Conservation (phyloP, 2,888 invertebrate genomes). For the Caenorhabditis auriculariae region DNA sequence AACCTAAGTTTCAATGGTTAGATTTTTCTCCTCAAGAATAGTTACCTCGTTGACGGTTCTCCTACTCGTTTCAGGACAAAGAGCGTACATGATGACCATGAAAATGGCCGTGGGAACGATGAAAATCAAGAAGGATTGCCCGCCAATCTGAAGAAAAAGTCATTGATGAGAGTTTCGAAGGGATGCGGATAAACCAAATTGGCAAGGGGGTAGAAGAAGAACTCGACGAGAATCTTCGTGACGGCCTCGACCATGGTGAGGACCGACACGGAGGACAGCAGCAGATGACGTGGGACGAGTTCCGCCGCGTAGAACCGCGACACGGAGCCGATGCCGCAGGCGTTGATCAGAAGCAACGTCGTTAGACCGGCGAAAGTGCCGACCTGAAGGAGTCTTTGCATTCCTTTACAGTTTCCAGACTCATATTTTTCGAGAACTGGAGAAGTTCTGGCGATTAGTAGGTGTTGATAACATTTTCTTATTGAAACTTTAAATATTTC, state of each 20-base stretch:
- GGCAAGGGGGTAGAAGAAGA: slow-evolving; percentile 34
- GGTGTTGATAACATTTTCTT: too few species aligned
- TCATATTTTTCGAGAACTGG: not conserved
- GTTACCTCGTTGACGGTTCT: slow-evolving; percentile 26
- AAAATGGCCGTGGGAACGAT: slow-evolving; percentile 27
- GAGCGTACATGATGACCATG: slow-evolving; percentile 28
- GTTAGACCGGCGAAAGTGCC: slow-evolving; percentile 22
- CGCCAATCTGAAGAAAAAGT: slow-evolving; percentile 15
- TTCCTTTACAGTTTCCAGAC: not conserved
- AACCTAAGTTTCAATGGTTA: not conserved
- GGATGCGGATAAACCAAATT: slow-evolving; percentile 17
- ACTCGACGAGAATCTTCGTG: slow-evolving; percentile 28
- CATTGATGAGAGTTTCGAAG: not conserved
- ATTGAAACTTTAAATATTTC: too few species aligned
- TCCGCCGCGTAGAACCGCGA: slow-evolving; percentile 39
- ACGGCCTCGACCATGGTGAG: slow-evolving; percentile 32
- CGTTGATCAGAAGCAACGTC: slow-evolving; percentile 26
- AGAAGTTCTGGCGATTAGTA: too few species aligned
- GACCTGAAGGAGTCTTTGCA: slow-evolving; percentile 14
- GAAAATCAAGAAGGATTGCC: slow-evolving; percentile 28
- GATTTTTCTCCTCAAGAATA: not conserved
- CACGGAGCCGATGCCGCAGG: slow-evolving; percentile 36
- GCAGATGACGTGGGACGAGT: slow-evolving; percentile 32
- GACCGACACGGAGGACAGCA: slow-evolving; percentile 23
- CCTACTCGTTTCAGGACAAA: slow-evolving; percentile 34